Evolutionary conservation across 2,113 vertebrate genomes (phyloP).

Genomic region (Vanacampus margaritifer): DNA sequence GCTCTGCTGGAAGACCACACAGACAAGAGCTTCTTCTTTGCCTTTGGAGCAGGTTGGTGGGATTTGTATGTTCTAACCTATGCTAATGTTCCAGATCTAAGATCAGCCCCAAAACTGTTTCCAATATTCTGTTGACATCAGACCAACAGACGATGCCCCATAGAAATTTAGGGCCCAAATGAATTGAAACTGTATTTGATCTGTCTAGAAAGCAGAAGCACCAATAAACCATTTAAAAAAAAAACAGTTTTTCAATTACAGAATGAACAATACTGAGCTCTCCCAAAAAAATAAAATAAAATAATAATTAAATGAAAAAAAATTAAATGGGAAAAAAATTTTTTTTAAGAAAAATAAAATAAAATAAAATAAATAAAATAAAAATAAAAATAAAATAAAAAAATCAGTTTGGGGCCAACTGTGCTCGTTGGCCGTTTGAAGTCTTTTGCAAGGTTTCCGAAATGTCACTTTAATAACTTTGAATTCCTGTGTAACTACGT

Average conservation of each 20-base stretch:
- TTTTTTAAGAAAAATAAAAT: too few species aligned
- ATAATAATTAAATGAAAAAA: too few species aligned
- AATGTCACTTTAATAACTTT: constrained; percentile 37
- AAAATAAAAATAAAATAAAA: too few species aligned
- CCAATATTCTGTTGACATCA: too few species aligned
- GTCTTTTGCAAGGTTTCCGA: constrained; percentile 16
- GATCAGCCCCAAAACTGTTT: too few species aligned
- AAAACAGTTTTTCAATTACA: too few species aligned
- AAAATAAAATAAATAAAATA: too few species aligned
- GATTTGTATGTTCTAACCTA: not conserved
- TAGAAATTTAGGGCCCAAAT: constrained; percentile 19
- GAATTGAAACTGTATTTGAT: constrained; percentile 3
- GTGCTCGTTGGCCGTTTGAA: constrained; percentile 14
- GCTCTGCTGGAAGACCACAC: constrained; percentile 80
- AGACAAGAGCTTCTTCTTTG: constrained; percentile 87
- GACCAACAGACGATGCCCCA: constrained; percentile 15
- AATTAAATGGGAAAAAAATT: too few species aligned
- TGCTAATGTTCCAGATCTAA: too few species aligned
- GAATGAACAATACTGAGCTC: too few species aligned
- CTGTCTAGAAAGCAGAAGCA: constrained; percentile 7
- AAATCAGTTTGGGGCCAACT: constrained; percentile 13
- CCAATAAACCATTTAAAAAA: constrained; percentile 32
- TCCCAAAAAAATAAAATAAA: too few species aligned
- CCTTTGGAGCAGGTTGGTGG: constrained; percentile 85
- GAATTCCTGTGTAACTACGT: constrained; percentile 34